Evolutionary conservation across 2,797 vertebrate species (phyloP).

Genomic region (Hypotaenidia philippensis): DNA sequence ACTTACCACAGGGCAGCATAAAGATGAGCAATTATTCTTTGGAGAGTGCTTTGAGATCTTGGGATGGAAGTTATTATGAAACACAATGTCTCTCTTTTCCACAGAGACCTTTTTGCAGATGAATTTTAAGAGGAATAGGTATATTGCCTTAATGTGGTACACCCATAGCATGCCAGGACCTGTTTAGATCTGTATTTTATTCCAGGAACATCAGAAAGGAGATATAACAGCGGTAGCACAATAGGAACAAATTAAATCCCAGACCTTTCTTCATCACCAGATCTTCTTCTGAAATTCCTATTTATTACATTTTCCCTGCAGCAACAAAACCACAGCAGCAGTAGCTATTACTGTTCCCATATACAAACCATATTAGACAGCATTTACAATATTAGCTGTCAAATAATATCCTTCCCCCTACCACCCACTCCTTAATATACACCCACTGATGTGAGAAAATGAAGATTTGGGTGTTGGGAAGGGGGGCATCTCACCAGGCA

Average conservation of each 20-base stretch:
- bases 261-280: not conserved
- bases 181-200: not conserved
- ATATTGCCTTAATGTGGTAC: not conserved
- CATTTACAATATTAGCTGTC: conserved; percentile 61
- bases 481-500: not conserved
- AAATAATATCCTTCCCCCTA: conserved; percentile 38
- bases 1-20: not conserved
- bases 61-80: not conserved
- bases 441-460: conserved; percentile 18
- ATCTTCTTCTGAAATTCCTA: conserved; percentile 26
- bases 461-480: not conserved
- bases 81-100: not conserved
- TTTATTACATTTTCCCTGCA: conserved; percentile 57
- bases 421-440: conserved; percentile 29
- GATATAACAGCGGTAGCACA: not conserved
- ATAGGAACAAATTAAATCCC: conserved; percentile 33
- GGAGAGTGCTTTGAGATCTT: not conserved
- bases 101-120: not conserved
- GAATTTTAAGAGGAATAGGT: not conserved
- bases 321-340: conserved; percentile 47
- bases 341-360: conserved; percentile 37
- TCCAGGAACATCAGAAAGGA: not conserved
- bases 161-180: not conserved
- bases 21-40: not conserved
- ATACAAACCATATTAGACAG: conserved; percentile 50